Percentiles rank a stretch among this genome's conserved stretches.
phyloP scores from a whole-genome alignment of 1,140 invertebrate species.

The Bombus affinis region DNA sequence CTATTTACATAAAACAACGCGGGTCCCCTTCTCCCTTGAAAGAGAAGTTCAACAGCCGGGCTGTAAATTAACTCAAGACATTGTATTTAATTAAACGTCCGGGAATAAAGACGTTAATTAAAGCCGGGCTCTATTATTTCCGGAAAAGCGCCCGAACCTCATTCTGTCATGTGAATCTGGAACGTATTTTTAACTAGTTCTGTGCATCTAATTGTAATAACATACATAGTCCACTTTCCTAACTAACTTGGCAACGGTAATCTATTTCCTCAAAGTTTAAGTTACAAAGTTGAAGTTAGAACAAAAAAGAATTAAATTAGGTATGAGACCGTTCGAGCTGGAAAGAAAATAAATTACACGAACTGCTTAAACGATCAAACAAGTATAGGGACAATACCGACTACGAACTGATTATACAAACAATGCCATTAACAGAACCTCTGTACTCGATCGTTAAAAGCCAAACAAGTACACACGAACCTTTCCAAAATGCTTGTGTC shows the following conservation, averaged over 20 bases:
- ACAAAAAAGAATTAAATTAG: too few relatives aligned
- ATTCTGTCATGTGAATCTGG: not conserved
- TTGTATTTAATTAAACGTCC: slow-evolving; percentile 41
- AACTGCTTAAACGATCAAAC: too few relatives aligned
- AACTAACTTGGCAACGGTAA: too few relatives aligned
- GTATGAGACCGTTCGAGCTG: too few relatives aligned
- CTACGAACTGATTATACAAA: not conserved
- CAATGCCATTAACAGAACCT: not conserved
- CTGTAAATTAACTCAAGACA: slow-evolving; percentile 28
- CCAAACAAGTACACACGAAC: not conserved
- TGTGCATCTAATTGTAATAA: not conserved
- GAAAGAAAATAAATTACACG: too few relatives aligned
- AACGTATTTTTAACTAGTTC: not conserved
- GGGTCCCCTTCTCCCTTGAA: not conserved
- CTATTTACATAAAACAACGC: slow-evolving; percentile 33
- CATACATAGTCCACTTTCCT: not conserved
- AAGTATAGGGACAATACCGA: too few relatives aligned
- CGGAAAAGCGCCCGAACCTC: not conserved
- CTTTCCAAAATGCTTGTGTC: not conserved
- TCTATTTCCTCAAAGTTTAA: too few relatives aligned
- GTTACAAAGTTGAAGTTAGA: too few relatives aligned
- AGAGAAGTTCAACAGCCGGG: not conserved
- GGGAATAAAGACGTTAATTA: slow-evolving; percentile 35
- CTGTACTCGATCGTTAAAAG: not conserved
- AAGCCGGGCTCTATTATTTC: slow-evolving; percentile 22